A percentile compares a stretch with the other conserved stretches of the same genome.
Conservation (phyloP, 2,797 vertebrate species). For the Megalops cyprinoides region DNA sequence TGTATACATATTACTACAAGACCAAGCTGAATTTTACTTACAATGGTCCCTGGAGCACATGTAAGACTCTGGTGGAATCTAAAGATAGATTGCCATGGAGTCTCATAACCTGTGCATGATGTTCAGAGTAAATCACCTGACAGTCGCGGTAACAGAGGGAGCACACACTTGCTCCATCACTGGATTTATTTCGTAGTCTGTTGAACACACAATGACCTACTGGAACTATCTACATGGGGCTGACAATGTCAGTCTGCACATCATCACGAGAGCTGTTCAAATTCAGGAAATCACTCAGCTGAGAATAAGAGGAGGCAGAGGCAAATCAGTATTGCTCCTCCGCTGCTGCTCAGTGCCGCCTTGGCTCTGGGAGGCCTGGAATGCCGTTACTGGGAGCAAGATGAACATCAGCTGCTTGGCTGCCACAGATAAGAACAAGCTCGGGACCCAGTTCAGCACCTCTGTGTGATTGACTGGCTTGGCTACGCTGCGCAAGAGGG, state of each 20-base stretch:
- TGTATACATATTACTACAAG: background rate
- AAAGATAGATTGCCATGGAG: conserved; percentile 42
- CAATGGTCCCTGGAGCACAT: background rate
- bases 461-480: background rate
- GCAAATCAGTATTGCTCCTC: conserved; percentile 15
- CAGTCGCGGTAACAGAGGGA: conserved; percentile 47
- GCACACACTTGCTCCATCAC: conserved; percentile 52
- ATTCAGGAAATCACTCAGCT: conserved; percentile 33
- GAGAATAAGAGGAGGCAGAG: conserved; percentile 22
- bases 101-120: conserved; percentile 45
- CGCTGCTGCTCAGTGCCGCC: background rate
- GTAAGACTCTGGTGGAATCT: background rate
- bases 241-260: conserved; percentile 47
- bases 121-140: conserved; percentile 55
- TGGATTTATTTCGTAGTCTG: conserved; percentile 47
- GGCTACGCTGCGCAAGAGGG: background rate
- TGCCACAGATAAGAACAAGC: conserved; percentile 12
- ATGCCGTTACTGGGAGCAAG: conserved; percentile 5
- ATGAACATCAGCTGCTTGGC: conserved; percentile 12
- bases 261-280: conserved; percentile 49
- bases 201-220: conserved; percentile 40
- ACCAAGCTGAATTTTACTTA: conserved; percentile 6
- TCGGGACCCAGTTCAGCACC: background rate
- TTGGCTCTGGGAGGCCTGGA: background rate
- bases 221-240: conserved; percentile 35